These are phyloP conservation scores for Xiphophorus birchmanni DNA, from an alignment of 2,797 vertebrate species.

Conservation along the genomic window DNA sequence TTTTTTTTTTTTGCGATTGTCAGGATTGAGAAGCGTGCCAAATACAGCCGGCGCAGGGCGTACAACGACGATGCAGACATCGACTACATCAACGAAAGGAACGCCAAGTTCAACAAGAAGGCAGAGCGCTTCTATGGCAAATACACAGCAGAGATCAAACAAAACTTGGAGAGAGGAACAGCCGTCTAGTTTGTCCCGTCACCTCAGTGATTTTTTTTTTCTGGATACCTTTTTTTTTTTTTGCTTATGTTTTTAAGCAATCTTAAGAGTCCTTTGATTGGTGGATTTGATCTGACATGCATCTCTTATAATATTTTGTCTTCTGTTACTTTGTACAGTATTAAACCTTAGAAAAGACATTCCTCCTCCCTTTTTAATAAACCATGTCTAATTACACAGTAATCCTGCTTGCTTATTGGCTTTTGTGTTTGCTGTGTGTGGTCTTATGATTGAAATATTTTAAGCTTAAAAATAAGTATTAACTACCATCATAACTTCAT, in stretches of 20 bases:
- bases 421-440: slow-evolving; percentile 48
- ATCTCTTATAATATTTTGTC: slow-evolving; percentile 1
- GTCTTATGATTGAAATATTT: slow-evolving; percentile 47
- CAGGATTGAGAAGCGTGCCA: slow-evolving; percentile 95
- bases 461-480: slow-evolving; percentile 60
- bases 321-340: slow-evolving; percentile 41
- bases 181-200: slow-evolving; percentile 82
- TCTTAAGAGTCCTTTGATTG: background rate
- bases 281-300: background rate
- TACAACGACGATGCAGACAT: slow-evolving; percentile 97
- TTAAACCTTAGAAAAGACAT: slow-evolving; percentile 13
- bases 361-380: slow-evolving; percentile 61
- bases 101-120: slow-evolving; percentile 99
- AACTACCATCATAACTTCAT: slow-evolving; percentile 49
- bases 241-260: background rate
- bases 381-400: slow-evolving; percentile 40
- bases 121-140: slow-evolving; percentile 97
- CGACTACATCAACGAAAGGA: slow-evolving; percentile 98
- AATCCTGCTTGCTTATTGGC: slow-evolving; percentile 40
- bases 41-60: slow-evolving; percentile 92
- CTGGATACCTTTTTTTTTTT: background rate
- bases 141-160: slow-evolving; percentile 97
- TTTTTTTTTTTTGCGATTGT: slow-evolving; percentile 40
- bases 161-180: slow-evolving; percentile 97
- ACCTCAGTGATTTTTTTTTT: background rate